These are phyloP conservation scores for Bombylius major DNA, from an alignment of 2,888 invertebrate species.

Conservation along the genomic window DNA sequence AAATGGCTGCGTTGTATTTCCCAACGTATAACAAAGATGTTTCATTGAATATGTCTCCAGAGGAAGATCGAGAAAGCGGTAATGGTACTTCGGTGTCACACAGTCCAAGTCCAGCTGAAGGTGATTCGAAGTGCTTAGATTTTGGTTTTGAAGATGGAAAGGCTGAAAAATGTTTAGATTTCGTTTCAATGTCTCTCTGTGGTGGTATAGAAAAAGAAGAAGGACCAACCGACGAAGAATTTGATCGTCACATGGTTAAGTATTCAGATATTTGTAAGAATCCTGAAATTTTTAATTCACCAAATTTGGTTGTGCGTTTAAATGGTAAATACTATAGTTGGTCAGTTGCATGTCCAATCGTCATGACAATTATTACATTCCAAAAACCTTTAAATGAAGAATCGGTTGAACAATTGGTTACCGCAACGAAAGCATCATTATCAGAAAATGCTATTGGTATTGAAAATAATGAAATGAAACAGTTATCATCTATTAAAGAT, in stretches of 20 bases:
- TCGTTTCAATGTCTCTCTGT: slow-evolving; percentile 65
- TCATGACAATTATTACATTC: slow-evolving; percentile 77
- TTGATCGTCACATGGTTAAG: slow-evolving; percentile 44
- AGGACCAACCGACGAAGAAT: slow-evolving; percentile 47
- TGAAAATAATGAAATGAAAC: slow-evolving; percentile 13
- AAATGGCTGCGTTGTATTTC: slow-evolving; percentile 78
- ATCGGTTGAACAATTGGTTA: slow-evolving; percentile 32
- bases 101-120: slow-evolving; percentile 81
- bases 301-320: slow-evolving; percentile 73
- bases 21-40: slow-evolving; percentile 37
- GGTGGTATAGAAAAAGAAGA: slow-evolving; percentile 48
- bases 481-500: slow-evolving; percentile 12
- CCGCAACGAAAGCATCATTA: slow-evolving; percentile 17
- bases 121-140: slow-evolving; percentile 60
- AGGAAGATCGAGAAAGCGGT: slow-evolving; percentile 92
- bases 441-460: slow-evolving; percentile 10
- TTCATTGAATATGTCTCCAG: slow-evolving; percentile 39
- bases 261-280: slow-evolving; percentile 50
- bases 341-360: slow-evolving; percentile 80
- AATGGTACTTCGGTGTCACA: slow-evolving; percentile 92
- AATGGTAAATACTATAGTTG: slow-evolving; percentile 84
- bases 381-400: slow-evolving; percentile 67
- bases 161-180: slow-evolving; percentile 43
- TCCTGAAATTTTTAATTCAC: slow-evolving; percentile 61
- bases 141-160: slow-evolving; percentile 72